A percentile compares a stretch with the other conserved stretches of the same genome.
Conservation (phyloP, 2,113 vertebrate species). For the Synchiropus splendidus region DNA sequence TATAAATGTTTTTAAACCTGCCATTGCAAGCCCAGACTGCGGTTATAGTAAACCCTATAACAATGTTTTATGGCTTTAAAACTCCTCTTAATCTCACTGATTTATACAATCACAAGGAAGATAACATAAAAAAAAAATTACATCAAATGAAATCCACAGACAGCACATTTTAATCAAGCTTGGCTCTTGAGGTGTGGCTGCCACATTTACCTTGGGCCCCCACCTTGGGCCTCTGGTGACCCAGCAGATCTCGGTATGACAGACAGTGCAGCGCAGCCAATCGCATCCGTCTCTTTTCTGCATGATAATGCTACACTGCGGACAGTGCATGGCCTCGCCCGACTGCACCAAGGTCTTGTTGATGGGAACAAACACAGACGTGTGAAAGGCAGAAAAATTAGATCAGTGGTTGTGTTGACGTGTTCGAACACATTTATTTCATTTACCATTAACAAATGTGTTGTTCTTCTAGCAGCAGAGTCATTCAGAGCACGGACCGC, state of each 20-base stretch:
- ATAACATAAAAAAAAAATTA: not conserved
- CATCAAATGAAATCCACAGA: not conserved
- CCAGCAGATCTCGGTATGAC: slow-evolving; percentile 95
- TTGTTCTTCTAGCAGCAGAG: slow-evolving; percentile 70
- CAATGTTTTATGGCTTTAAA: no score
- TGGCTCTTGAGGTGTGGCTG: not conserved
- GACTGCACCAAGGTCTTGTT: slow-evolving; percentile 71
- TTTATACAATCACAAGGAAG: no score
- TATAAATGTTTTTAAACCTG: no score
- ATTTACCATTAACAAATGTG: slow-evolving; percentile 70
- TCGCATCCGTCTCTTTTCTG: slow-evolving; percentile 94
- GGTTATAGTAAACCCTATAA: no score
- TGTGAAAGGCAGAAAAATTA: not conserved
- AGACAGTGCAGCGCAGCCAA: slow-evolving; percentile 90
- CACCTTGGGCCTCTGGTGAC: slow-evolving; percentile 88
- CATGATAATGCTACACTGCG: slow-evolving; percentile 80
- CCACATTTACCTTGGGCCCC: slow-evolving; percentile 72
- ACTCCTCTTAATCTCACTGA: no score
- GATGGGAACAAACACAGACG: slow-evolving; percentile 3
- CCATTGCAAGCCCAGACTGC: no score
- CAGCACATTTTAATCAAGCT: not conserved
- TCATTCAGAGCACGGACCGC: slow-evolving; percentile 66
- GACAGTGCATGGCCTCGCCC: slow-evolving; percentile 90
- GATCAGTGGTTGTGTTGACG: not conserved
- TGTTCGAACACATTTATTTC: not conserved